Base-by-base conservation (phyloP, 2,113 vertebrate species). In the Melanotaenia duboulayi region DNA sequence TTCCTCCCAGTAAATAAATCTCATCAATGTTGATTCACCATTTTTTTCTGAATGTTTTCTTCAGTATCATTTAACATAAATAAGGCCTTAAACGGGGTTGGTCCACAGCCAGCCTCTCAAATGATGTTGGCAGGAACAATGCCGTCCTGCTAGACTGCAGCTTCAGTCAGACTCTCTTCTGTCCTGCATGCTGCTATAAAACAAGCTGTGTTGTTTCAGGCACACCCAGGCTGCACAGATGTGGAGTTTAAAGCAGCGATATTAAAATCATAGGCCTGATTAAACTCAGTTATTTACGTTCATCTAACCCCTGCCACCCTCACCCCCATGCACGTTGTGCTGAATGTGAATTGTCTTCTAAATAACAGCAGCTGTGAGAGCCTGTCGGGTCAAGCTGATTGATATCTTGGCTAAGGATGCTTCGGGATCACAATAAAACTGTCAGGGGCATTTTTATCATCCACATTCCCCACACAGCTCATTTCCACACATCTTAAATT, bases 201-300 rank as follows among this genome's bases (percentile, higher is more conserved):
- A 28, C 52, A 84, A 82, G 67, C 78, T 61, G 64, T 63, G 55
- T 61, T 72, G 50, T 56, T 68, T 90, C 81, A 89, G 78, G 39
- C 58, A 40, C 70, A 66, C 55, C 40, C 2, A 68, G 78, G 76
- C 61, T 67, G 52, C 73, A 76, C 87, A 87, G 83, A 88, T 70
- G 85, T 83, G 42, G 59, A 48, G 42, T 80, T 44, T 81, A 83
- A 87, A 79, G 66, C 59, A 37, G 61, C 48, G 71, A 81, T 90
- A 81, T 88, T 78, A 66, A 84, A 91, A 89, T 80, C 79, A 81
- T 50, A 28, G 60, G 59, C 46, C 88, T 91, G 84, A 93, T 93
- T 91, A 90, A 90, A 89, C 62, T 52, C 55, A 54, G 84, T 93
- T 91, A 92, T 92, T 92, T 91, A 91, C 89, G 82, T 84, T 76